Base-by-base conservation (phyloP, 2,113 vertebrate genomes). In the Andinoacara biseriatus region DNA sequence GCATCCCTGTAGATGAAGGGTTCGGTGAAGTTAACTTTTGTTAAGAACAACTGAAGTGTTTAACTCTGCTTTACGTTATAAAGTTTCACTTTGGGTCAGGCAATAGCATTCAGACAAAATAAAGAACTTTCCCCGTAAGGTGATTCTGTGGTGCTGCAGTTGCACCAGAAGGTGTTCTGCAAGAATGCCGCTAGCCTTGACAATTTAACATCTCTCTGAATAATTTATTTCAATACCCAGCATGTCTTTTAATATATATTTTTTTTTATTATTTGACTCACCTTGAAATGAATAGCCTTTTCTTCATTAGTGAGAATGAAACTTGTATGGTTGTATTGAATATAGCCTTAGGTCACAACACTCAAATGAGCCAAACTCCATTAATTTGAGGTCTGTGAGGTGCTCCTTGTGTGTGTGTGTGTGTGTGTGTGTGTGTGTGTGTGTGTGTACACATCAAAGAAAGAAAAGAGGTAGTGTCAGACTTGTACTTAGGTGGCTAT, bases 281-380 rank as follows among this genome's bases (percentile, higher is more conserved):
- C 78, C 85, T 92, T 90, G 89, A 86, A 87, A 87, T n/a, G n/a
- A 90, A 84, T 76, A 75, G 49, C 85, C 65, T 60, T 80, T 82
- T 85, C 81, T 90, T 89, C 83, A 87, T 90, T 89, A 89, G 76
- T 67, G 77, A 74, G 76, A 90, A 87, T 75, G 62, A 62, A 90
- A 84, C 60, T 63, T 81, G 54, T 80, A 69, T 78, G 63, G 14
- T 76, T 81, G 59, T 87, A 76, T 78, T 91, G 82, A 85, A 82
- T 52, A 87, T 85, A 87, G 84, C 86, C 82, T 76, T 6, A 77
- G 81, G 87, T 89, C 87, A 87, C 62, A 84, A 78, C 76, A 63
- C 65, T 78, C 74, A 85, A 81, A 90, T 74, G 52, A 85, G 85
- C 61, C 80, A 87, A 89, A 87, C 80, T 59, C 62, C 2, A 89